phyloP scores from a whole-genome alignment of 2,113 vertebrate species.

The Stercorarius parasiticus region DNA sequence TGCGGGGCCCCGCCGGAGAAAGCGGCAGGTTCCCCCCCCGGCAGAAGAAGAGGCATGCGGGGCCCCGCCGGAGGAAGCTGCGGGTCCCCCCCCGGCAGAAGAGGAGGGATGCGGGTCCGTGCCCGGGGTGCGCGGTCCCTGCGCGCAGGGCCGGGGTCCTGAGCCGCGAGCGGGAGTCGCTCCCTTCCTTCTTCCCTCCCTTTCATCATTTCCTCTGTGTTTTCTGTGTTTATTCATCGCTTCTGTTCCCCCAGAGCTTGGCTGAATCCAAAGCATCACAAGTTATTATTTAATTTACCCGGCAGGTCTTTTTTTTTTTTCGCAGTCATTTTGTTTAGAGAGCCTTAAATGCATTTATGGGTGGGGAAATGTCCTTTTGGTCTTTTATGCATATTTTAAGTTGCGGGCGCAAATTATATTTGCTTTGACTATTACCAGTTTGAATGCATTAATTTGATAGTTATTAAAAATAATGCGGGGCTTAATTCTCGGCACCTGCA shows the following conservation, averaged over 20 bases:
- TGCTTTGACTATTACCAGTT: not conserved
- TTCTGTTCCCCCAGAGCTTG: not conserved
- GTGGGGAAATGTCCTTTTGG: constrained; percentile 1
- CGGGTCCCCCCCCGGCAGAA: not conserved
- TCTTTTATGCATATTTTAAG: not conserved
- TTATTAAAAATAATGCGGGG: constrained; percentile 25
- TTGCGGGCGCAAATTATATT: constrained; percentile 3
- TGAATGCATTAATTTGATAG: not conserved
- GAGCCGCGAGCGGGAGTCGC: not conserved
- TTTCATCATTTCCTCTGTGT: constrained; percentile 20
- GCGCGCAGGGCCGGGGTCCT: not conserved
- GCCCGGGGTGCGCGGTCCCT: not conserved
- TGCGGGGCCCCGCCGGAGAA: not conserved
- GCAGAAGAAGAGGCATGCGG: not conserved
- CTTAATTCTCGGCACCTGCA: constrained; percentile 40
- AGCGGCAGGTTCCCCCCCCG: no score
- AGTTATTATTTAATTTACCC: constrained; percentile 21
- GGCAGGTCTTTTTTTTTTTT: not conserved
- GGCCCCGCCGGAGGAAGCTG: not conserved
- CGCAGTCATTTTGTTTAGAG: constrained; percentile 13
- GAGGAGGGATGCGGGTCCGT: not conserved
- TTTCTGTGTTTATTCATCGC: not conserved
- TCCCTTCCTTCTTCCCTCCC: not conserved
- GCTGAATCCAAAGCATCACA: constrained; percentile 7
- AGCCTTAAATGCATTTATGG: not conserved